Evolutionary conservation across 2,797 vertebrate genomes (phyloP).

Genomic region (Acestrorhynchus altus): DNA sequence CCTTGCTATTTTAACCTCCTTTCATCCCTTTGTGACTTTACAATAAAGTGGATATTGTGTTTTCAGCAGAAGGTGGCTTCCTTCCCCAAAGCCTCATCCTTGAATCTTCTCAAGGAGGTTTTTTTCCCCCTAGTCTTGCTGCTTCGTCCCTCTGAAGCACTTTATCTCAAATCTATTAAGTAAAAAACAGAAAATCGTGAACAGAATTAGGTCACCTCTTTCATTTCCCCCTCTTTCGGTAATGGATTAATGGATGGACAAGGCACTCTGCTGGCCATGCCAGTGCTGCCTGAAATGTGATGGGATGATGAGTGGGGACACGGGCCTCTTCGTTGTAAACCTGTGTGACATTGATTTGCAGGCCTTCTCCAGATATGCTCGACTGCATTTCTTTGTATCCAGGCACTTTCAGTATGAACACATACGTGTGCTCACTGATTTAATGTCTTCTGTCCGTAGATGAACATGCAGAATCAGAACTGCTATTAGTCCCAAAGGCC

Average conservation of each 20-base stretch:
- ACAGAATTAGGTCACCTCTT: neutral
- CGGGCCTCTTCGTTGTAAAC: neutral
- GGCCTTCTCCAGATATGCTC: neutral
- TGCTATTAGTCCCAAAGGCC: too few species aligned
- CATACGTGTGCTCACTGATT: neutral
- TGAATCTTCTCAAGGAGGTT: neutral
- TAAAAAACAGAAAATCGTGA: neutral
- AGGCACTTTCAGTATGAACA: constrained; percentile 1
- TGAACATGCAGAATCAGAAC: neutral
- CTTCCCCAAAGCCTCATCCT: neutral
- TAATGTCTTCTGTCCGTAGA: neutral
- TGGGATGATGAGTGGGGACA: neutral
- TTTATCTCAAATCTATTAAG: neutral
- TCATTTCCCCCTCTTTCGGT: neutral
- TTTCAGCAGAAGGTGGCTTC: neutral
- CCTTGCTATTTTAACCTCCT: constrained; percentile 6
- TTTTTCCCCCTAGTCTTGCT: neutral
- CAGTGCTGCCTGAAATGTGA: neutral
- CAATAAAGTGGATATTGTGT: neutral
- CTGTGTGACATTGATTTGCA: constrained; percentile 31
- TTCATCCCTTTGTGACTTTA: neutral
- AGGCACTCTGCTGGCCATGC: neutral
- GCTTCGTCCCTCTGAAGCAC: neutral
- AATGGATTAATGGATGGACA: constrained; percentile 6
- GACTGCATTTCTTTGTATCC: constrained; percentile 4